Evolutionary conservation across 2,888 invertebrate species (phyloP), one percentile per base, ranked within the genome.

Genomic region (Drosophila gaucha): DNA sequence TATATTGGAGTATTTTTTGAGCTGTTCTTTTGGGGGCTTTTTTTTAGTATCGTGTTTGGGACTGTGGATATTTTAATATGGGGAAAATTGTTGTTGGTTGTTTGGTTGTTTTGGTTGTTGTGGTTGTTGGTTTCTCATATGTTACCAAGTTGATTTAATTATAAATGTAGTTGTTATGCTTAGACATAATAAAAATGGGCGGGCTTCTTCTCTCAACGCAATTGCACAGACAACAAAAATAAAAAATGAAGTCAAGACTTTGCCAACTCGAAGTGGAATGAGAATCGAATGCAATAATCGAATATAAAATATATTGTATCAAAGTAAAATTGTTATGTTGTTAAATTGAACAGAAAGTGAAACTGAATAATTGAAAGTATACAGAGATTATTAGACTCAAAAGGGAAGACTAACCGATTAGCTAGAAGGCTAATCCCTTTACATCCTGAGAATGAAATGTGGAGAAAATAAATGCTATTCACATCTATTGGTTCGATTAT

Each of bases 161-260:
- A 49, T 43, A 5, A 14, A 31, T 31, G 20, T 39, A 4, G 18
- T 10, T 41, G 14, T 24, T 46, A 26, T 20, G 50, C 63, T 55
- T 46, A 62, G 26, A 39, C 44, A 41, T 65, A 54, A 44, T 46
- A 39, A 44, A 57, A 64, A 39, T 36, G 26, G 9, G 16, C 1
- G 35, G 16, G 2, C 35, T 22, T 6, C 24, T 24, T 43, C 10
- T 38, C 24, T 31, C 28, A 30, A 36, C 6, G 3, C 8, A 56
- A 59, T 39, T 68, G 65, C 47, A 64, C 56, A 64, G 57, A n/a
- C 38, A 24, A 24, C 49, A 44, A 52, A 30, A 14, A 16, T n/a
- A 14, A 6, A 2, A 20, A 24, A 22, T n/a, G 8, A 39, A 31
- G 14, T 31, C 5, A 31, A 12, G 12, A 22, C n/a, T n/a, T n/a